These are phyloP conservation scores for Microtus montanus DNA, from an alignment of 2,113 vertebrate genomes.

Conservation along the genomic window DNA sequence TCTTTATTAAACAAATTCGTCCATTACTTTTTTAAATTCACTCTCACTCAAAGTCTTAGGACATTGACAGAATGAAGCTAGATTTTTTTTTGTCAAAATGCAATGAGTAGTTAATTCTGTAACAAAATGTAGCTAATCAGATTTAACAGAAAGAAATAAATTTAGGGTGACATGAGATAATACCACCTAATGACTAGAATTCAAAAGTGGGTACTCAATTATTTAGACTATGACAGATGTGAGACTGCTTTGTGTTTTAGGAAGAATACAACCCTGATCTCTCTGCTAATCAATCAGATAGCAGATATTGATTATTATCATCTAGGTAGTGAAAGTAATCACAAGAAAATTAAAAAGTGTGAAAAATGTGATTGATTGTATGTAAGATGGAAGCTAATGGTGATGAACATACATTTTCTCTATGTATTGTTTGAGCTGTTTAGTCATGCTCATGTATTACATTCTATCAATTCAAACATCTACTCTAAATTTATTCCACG, in stretches of 20 bases:
- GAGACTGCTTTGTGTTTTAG: neutral
- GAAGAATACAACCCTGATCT: neutral
- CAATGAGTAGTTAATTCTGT: neutral
- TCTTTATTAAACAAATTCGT: neutral
- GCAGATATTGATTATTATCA: neutral
- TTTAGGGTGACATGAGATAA: neutral
- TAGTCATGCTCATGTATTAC: neutral
- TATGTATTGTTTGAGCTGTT: neutral
- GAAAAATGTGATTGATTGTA: neutral
- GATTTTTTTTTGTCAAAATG: neutral
- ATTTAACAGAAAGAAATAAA: neutral
- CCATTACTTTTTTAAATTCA: neutral
- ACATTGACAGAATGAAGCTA: neutral
- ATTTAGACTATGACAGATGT: neutral
- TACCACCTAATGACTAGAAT: neutral
- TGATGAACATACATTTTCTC: neutral
- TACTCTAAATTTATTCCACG: neutral
- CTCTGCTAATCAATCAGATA: neutral
- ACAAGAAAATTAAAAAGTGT: neutral
- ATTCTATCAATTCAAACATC: neutral
- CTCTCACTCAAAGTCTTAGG: neutral
- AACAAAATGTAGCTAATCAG: conserved; percentile 45
- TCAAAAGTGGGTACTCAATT: conserved; percentile 13
- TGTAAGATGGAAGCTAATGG: neutral
- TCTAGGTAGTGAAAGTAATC: neutral